Percentiles rank a stretch among this genome's conserved stretches.
phyloP scores from a whole-genome alignment of 2,113 vertebrate species.

The Dicentrarchus labrax region DNA sequence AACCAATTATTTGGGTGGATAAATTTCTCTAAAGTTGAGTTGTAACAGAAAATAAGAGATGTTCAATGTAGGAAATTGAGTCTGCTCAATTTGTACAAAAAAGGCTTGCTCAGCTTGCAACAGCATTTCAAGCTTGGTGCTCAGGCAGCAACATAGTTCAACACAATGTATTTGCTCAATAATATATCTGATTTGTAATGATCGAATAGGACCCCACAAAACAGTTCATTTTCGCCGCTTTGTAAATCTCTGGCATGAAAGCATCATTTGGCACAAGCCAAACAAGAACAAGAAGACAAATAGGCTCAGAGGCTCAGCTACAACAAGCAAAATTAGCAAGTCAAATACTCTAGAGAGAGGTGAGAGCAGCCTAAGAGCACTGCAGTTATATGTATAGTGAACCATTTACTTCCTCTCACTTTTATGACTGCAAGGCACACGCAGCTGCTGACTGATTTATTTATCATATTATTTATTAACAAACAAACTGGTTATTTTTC shows the following conservation, averaged over 20 bases:
- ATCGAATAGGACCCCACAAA: background rate
- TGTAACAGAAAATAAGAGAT: background rate
- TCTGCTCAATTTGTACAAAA: no score
- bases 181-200: no score
- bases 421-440: background rate
- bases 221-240: background rate
- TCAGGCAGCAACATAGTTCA: no score
- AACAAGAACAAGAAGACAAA: background rate
- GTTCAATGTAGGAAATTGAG: no score
- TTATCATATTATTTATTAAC: background rate
- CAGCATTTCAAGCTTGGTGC: background rate
- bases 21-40: background rate
- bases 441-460: background rate
- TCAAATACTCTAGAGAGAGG: constrained; percentile 1
- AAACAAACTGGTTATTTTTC: background rate
- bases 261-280: background rate
- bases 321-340: constrained; percentile 11
- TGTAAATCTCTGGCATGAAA: background rate
- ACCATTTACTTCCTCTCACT: background rate
- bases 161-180: no score
- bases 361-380: background rate
- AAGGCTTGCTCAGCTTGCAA: background rate
- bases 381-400: background rate
- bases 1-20: background rate
- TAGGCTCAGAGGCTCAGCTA: background rate